Evolutionary conservation across 2,797 vertebrate genomes (phyloP).

Genomic region (Moxostoma hubbsi): DNA sequence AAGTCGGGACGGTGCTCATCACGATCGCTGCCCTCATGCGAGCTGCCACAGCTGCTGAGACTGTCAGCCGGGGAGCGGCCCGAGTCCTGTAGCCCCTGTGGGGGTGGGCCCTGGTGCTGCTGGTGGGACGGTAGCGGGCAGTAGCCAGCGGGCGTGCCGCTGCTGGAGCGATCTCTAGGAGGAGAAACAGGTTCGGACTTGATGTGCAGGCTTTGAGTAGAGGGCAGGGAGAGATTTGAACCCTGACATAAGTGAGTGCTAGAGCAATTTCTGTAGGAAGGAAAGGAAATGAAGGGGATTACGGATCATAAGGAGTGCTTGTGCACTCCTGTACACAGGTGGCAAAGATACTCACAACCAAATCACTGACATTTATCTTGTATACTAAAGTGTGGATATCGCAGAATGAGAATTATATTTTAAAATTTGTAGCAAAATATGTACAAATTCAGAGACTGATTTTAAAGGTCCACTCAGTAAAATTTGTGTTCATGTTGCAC

Average conservation of each 20-base stretch:
- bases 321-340: constrained; percentile 66
- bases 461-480: too few species aligned
- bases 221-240: constrained; percentile 99
- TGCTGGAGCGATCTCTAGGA: constrained; percentile 99
- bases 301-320: constrained; percentile 81
- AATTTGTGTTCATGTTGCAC: too few species aligned
- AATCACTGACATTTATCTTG: neutral
- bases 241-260: constrained; percentile 99
- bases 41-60: constrained; percentile 99
- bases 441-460: too few species aligned
- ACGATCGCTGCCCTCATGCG: constrained; percentile 96
- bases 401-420: too few species aligned
- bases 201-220: constrained; percentile 99
- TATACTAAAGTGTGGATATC: too few species aligned
- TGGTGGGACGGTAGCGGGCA: constrained; percentile 69
- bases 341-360: constrained; percentile 2
- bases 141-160: constrained; percentile 90
- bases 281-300: constrained; percentile 92
- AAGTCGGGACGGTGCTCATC: constrained; percentile 98
- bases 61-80: constrained; percentile 98
- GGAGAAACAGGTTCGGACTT: constrained; percentile 99
- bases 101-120: constrained; percentile 83
- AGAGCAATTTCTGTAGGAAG: constrained; percentile 99
- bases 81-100: constrained; percentile 91
- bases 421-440: neutral